Evolutionary conservation across 2,797 vertebrate genomes (phyloP), one percentile per base, ranked within the genome.

Genomic region (Helicolenus hilgendorfi): DNA sequence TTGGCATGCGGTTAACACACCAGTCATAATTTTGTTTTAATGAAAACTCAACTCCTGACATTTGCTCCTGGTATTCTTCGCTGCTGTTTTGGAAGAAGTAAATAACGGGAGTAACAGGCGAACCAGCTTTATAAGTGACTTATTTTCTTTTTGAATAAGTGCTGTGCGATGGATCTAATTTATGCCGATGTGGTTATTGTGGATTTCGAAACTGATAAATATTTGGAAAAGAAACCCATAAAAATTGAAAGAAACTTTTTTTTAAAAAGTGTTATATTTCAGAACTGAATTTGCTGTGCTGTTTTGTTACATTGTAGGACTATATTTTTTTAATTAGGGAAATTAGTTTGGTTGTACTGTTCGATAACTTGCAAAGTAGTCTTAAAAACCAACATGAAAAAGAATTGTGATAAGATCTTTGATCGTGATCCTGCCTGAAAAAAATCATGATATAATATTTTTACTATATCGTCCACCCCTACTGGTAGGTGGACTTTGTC

Each of bases 281-380:
- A 49, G 45, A 49, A 20, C 7, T 6, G 41, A 0, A 45, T 45
- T 18, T 18, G 15, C 41, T 45, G 41, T 45, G 41, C 15, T 45
- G 0, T 0, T 8, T 20, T 49, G 0, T 49, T 20, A 49, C 0
- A 0, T 20, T 49, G 3, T 49, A 49, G 45, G 18, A 7, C 15
- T 49, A 49, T 49, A 49, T 49, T 49, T 45, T 0, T 49, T 49
- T 49, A 49, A 49, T 49, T 49, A 20, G 45, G 45, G 45, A 49
- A 49, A 20, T 20, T 20, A 20, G 45, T 49, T 49, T 49, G 45
- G 18, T 49, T 49, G 18, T 49, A 49, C 45, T 49, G 45, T 49
- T 49, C 18, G 18, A 15, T 49, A 49, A 49, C 45, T 49, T 49
- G 45, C 1, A 9, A 8, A 45, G 41, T 18, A 49, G 18, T 49